Percentiles rank a stretch among this genome's conserved stretches.
phyloP scores from a whole-genome alignment of 2,113 vertebrate genomes.

The Accipiter cooperii region DNA sequence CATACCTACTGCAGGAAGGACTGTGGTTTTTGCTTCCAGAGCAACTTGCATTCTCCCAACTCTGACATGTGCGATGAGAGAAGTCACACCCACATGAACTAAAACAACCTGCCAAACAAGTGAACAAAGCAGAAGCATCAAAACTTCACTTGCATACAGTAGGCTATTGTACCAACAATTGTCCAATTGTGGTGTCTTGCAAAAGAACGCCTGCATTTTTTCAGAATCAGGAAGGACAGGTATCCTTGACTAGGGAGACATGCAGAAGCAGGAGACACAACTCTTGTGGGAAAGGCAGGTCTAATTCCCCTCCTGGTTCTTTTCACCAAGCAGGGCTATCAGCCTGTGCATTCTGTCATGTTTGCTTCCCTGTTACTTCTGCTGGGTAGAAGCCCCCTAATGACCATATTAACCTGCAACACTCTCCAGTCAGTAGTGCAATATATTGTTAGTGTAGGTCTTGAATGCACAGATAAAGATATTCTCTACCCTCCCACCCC shows the following conservation, averaged over 20 bases:
- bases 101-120: constrained; percentile 73
- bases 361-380: neutral
- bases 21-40: constrained; percentile 80
- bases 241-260: neutral
- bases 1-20: constrained; percentile 77
- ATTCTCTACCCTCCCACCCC: neutral
- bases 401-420: neutral
- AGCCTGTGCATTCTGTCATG: neutral
- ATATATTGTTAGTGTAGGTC: neutral
- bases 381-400: neutral
- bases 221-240: neutral
- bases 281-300: neutral
- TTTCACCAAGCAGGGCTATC: neutral
- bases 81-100: constrained; percentile 76
- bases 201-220: neutral
- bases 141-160: neutral
- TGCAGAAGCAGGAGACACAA: neutral
- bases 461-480: neutral
- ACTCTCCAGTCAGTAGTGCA: neutral
- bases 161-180: neutral
- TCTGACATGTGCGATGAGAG: constrained; percentile 80
- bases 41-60: constrained; percentile 80
- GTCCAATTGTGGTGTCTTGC: neutral
- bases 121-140: neutral
- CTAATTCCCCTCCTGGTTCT: neutral